Percentiles rank a stretch among this genome's conserved stretches.
phyloP scores from a whole-genome alignment of 2,113 vertebrate species.

The Tragelaphus imberbis region DNA sequence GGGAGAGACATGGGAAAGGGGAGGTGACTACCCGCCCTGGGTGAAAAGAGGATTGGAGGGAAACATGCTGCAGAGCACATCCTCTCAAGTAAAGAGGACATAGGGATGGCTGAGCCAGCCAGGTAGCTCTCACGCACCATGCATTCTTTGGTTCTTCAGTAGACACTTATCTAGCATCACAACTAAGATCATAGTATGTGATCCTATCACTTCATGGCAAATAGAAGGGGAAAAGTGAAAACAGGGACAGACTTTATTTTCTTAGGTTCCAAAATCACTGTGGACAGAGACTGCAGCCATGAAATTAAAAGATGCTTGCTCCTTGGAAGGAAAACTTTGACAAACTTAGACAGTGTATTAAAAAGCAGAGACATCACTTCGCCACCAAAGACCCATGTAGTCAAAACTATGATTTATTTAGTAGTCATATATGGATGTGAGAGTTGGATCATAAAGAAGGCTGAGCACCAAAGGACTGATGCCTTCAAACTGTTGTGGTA shows the following conservation, averaged over 20 bases:
- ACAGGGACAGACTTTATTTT: neutral
- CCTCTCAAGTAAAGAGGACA: neutral
- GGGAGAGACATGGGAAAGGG: neutral
- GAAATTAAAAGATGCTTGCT: neutral
- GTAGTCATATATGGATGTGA: neutral
- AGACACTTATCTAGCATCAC: neutral
- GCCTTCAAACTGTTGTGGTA: neutral
- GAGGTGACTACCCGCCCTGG: neutral
- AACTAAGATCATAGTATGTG: neutral
- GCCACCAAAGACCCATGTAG: neutral
- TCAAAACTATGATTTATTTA: neutral
- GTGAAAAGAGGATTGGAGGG: neutral
- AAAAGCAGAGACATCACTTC: neutral
- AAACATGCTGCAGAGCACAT: neutral
- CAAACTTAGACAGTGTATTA: neutral
- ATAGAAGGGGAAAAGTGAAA: neutral
- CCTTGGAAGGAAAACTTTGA: neutral
- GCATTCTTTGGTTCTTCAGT: neutral
- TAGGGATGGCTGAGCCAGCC: neutral
- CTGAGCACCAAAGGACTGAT: neutral
- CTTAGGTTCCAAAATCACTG: neutral
- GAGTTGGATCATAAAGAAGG: neutral
- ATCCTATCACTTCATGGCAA: neutral
- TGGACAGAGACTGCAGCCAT: neutral
- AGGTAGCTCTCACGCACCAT: neutral